Percentiles rank a stretch among this genome's conserved stretches.
Conservation (phyloP, 2,888 invertebrate species). For the Marasmarcha lunaedactyla region DNA sequence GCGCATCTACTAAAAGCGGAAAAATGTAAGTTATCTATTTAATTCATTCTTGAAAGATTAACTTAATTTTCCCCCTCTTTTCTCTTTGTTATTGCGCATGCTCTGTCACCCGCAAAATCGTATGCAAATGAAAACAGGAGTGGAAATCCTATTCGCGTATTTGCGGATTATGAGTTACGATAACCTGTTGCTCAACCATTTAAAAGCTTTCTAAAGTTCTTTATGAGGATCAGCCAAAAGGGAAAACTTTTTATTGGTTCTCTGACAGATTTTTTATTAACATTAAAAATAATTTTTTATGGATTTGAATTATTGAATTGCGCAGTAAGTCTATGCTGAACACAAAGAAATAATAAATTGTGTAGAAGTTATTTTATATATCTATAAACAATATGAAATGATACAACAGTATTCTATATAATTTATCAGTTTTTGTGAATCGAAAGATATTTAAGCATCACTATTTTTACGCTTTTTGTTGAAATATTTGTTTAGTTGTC, state of each 20-base stretch:
- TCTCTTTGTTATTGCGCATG: conserved; percentile 45
- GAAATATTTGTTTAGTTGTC: too few species aligned
- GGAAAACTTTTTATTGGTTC: conserved; percentile 17
- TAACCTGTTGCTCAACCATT: conserved; percentile 63
- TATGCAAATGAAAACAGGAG: conserved; percentile 53
- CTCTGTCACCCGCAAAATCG: conserved; percentile 27
- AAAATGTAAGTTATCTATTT: conserved; percentile 70
- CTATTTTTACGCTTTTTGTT: too few species aligned
- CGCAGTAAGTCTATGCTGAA: not conserved
- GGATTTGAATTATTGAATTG: conserved; percentile 4
- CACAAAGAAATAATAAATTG: too few species aligned
- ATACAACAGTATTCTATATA: too few species aligned
- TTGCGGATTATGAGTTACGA: conserved; percentile 52
- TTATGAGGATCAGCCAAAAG: conserved; percentile 27
- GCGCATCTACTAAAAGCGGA: conserved; percentile 75
- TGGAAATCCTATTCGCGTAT: conserved; percentile 56
- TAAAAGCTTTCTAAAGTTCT: conserved; percentile 40
- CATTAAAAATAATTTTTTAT: not conserved
- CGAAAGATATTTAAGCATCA: too few species aligned
- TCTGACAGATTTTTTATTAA: not conserved
- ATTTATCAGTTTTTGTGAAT: too few species aligned
- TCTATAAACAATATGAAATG: too few species aligned
- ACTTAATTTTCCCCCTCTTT: conserved; percentile 25
- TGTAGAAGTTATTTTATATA: too few species aligned
- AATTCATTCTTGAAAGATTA: conserved; percentile 11